These are phyloP conservation scores for Drosophila phalerata DNA, from an alignment of 2,888 invertebrate species.

Conservation along the genomic window DNA sequence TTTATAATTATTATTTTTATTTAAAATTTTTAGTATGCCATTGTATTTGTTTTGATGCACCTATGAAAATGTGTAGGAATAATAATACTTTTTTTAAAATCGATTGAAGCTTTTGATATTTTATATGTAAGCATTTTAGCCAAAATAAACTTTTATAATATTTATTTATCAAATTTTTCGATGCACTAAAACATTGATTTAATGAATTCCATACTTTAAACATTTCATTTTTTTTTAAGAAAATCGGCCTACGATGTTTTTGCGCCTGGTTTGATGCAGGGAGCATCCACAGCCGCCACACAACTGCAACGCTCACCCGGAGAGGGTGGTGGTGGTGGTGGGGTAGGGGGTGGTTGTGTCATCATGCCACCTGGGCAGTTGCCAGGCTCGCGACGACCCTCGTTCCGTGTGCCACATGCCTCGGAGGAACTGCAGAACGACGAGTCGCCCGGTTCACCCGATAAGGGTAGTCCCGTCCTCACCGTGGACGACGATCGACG, in stretches of 20 bases:
- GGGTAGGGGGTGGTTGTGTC: conserved; percentile 46
- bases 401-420: conserved; percentile 87
- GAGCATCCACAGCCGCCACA: conserved; percentile 82
- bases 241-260: conserved; percentile 94
- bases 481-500: conserved; percentile 91
- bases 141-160: no score
- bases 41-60: no score
- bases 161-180: no score
- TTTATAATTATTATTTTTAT: no score
- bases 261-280: conserved; percentile 87
- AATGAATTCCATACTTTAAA: no score
- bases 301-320: conserved; percentile 83
- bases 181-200: no score
- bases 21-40: no score
- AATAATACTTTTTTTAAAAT: no score
- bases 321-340: conserved; percentile 71
- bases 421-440: conserved; percentile 87
- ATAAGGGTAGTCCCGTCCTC: conserved; percentile 87
- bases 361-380: conserved; percentile 82
- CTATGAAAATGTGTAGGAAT: no score
- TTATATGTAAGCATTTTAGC: no score
- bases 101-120: no score
- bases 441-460: conserved; percentile 87
- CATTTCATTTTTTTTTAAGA: conserved; percentile 54
- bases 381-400: conserved; percentile 87